Percentiles rank a stretch among this genome's conserved stretches.
phyloP scores from a whole-genome alignment of 2,797 vertebrate genomes.

The Takifugu rubripes region DNA sequence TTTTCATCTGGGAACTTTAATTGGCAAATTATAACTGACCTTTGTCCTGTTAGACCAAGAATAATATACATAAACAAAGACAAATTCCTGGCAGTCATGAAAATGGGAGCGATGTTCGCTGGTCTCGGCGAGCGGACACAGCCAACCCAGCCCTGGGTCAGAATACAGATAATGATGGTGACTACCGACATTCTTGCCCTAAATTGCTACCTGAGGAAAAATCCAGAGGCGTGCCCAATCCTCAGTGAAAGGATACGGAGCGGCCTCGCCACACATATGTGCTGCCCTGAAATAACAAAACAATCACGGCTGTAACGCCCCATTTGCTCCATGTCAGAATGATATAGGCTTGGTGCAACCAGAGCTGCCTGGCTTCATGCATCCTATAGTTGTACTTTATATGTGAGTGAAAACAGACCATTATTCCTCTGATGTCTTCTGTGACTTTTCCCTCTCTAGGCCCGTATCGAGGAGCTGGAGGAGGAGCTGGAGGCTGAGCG shows the following conservation, averaged over 20 bases:
- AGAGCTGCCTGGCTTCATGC: slow-evolving; percentile 3
- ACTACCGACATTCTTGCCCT: slow-evolving; percentile 63
- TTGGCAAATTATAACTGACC: slow-evolving; percentile 1
- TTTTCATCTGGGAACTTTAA: neutral
- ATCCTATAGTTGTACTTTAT: slow-evolving; percentile 1
- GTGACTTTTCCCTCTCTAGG: slow-evolving; percentile 52
- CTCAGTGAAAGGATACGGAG: slow-evolving; percentile 35
- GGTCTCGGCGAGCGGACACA: slow-evolving; percentile 21
- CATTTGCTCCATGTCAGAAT: slow-evolving; percentile 30
- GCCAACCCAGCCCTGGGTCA: slow-evolving; percentile 48
- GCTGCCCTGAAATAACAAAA: slow-evolving; percentile 60
- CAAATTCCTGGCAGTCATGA: slow-evolving; percentile 42
- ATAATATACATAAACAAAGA: slow-evolving; percentile 6
- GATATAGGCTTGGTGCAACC: slow-evolving; percentile 10
- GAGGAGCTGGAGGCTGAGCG: slow-evolving; percentile 83
- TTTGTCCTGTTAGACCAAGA: slow-evolving; percentile 20
- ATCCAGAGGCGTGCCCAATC: slow-evolving; percentile 47
- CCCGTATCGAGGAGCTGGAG: slow-evolving; percentile 82
- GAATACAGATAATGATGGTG: slow-evolving; percentile 65
- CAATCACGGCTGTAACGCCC: slow-evolving; percentile 31
- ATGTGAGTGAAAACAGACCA: slow-evolving; percentile 8
- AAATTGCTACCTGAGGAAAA: slow-evolving; percentile 75
- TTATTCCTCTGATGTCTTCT: slow-evolving; percentile 7
- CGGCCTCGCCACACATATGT: slow-evolving; percentile 38
- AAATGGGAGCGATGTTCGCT: slow-evolving; percentile 28